A percentile compares a stretch with the other conserved stretches of the same genome.
phyloP scores from a whole-genome alignment of 1,140 invertebrate genomes.

The Drosophila mayri region DNA sequence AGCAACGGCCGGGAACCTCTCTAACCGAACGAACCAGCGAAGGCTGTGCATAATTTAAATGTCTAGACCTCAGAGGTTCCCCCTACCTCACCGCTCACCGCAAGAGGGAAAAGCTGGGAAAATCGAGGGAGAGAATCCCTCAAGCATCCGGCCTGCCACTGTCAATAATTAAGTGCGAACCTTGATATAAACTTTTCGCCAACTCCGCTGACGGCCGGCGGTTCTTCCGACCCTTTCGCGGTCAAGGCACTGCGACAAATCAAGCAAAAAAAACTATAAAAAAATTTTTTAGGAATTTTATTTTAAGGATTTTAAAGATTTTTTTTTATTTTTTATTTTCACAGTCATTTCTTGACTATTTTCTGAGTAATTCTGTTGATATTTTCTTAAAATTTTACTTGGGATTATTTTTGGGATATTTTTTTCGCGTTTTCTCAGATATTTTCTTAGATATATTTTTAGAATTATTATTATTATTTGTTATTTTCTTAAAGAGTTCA shows the following conservation, averaged over 20 bases:
- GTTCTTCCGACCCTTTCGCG: constrained; percentile 6
- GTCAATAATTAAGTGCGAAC: constrained; percentile 69
- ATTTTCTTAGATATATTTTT: background rate
- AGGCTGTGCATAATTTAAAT: constrained; percentile 54
- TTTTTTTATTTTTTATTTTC: no score
- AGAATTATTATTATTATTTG: background rate
- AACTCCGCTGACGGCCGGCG: constrained; percentile 30
- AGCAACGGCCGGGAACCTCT: constrained; percentile 18
- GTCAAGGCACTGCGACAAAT: constrained; percentile 19
- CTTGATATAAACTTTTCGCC: constrained; percentile 65
- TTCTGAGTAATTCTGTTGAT: no score
- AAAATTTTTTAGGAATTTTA: no score
- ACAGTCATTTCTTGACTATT: no score
- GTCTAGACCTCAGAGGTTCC: constrained; percentile 19
- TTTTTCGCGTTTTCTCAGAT: no score
- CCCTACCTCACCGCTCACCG: background rate
- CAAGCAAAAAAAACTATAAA: background rate
- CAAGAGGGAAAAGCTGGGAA: background rate
- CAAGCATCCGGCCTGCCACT: constrained; percentile 56
- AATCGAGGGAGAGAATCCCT: constrained; percentile 22
- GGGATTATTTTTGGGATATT: no score
- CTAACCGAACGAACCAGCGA: constrained; percentile 9
- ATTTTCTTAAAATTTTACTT: no score
- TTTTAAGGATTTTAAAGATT: no score
- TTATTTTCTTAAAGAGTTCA: background rate